Percentiles rank a stretch among this genome's conserved stretches.
Conservation (phyloP, 1,140 invertebrate genomes). For the Lepidurus arcticus region DNA sequence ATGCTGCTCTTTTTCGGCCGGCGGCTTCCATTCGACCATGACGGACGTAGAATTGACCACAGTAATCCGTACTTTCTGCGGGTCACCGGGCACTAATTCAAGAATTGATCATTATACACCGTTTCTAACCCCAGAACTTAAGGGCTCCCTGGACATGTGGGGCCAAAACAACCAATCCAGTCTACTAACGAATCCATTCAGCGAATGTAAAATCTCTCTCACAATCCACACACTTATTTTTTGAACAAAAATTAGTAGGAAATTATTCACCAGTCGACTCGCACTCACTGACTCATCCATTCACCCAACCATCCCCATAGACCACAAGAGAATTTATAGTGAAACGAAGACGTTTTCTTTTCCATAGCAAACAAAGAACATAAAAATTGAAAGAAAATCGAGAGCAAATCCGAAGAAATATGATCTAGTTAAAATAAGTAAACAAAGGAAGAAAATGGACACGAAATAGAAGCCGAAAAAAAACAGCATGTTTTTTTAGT, state of each 20-base stretch:
- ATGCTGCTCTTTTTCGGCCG: conserved; percentile 80
- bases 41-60: conserved; percentile 89
- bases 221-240: not conserved
- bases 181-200: conserved; percentile 19
- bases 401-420: conserved; percentile 24
- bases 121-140: not conserved
- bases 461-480: conserved; percentile 36
- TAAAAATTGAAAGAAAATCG: conserved; percentile 31
- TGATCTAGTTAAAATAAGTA: conserved; percentile 20
- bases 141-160: not conserved
- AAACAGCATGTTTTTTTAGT: conserved; percentile 33
- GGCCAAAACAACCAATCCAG: not conserved
- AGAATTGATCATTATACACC: conserved; percentile 21
- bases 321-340: not conserved
- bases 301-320: conserved; percentile 31
- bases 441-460: conserved; percentile 38
- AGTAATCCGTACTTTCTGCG: conserved; percentile 77
- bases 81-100: conserved; percentile 85
- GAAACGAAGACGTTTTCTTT: conserved; percentile 21
- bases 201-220: conserved; percentile 40
- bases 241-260: not conserved
- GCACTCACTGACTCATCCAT: conserved; percentile 31
- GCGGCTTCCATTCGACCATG: conserved; percentile 84
- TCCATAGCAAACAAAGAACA: conserved; percentile 31
- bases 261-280: conserved; percentile 2